Conservation (phyloP, 30 jellyfish, hydroid and myxozoan species). For the Haliclystus octoradiatus region DNA sequence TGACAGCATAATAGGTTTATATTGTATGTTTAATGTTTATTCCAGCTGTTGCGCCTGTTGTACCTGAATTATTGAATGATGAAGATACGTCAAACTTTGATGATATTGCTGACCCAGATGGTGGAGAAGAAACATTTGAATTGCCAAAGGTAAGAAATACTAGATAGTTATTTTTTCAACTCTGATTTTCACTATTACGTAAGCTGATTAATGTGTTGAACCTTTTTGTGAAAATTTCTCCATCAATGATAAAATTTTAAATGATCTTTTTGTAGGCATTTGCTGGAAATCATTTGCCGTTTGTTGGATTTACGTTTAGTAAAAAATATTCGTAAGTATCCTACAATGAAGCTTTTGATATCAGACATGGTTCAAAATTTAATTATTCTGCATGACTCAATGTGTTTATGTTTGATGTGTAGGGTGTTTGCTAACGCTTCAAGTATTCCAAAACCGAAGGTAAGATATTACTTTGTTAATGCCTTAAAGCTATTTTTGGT, state of each 20-base stretch:
- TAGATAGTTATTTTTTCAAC: too few relatives aligned
- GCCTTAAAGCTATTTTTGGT: too few relatives aligned
- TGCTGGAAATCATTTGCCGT: slow-evolving; percentile 96
- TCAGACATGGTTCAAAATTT: too few relatives aligned
- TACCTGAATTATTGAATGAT: slow-evolving; percentile 79
- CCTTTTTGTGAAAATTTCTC: too few relatives aligned
- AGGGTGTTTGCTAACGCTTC: slow-evolving; percentile 49
- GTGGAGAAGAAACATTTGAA: slow-evolving; percentile 78
- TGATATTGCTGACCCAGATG: slow-evolving; percentile 80
- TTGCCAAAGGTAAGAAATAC: slow-evolving; percentile 74
- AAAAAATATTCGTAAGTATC: slow-evolving; percentile 67
- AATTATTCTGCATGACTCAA: too few relatives aligned
- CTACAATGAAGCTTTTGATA: not conserved
- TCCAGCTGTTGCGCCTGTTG: slow-evolving; percentile 96
- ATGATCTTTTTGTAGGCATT: slow-evolving; percentile 66
- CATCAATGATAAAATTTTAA: too few relatives aligned
- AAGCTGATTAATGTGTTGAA: too few relatives aligned
- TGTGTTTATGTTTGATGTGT: not conserved
- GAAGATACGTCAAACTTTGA: slow-evolving; percentile 94
- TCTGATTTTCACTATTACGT: too few relatives aligned
- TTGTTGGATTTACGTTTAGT: slow-evolving; percentile 88
- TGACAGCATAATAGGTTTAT: not conserved
- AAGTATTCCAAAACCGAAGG: not conserved
- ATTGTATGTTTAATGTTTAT: not conserved
- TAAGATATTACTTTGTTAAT: too few relatives aligned